These are phyloP conservation scores for Habropoda laboriosa DNA, from an alignment of 1,140 invertebrate species.

Conservation along the genomic window DNA sequence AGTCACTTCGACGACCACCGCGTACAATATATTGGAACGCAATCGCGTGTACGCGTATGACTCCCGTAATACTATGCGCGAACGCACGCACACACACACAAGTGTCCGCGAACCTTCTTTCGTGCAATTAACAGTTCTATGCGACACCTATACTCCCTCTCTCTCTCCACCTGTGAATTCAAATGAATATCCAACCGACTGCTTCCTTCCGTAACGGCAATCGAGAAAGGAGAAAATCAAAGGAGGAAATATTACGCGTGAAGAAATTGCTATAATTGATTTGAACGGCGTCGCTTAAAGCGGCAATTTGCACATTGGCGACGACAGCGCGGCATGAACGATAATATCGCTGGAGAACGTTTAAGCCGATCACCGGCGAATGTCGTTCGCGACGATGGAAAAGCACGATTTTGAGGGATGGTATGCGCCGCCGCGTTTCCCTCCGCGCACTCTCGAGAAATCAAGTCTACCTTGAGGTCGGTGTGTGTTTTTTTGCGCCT, in stretches of 20 bases:
- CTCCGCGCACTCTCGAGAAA: constrained; percentile 42
- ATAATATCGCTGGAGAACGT: background rate
- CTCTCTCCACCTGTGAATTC: background rate
- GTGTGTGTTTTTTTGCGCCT: constrained; percentile 49
- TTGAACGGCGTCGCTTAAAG: background rate
- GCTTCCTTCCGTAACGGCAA: fast-evolving
- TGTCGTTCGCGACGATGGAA: background rate
- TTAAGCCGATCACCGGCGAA: constrained; percentile 18
- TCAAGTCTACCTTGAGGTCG: constrained; percentile 64
- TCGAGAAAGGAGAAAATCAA: no score
- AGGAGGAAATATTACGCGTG: background rate
- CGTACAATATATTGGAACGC: constrained; percentile 24
- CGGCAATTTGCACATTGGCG: background rate
- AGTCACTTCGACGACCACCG: constrained; percentile 29
- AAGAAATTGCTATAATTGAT: background rate
- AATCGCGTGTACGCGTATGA: no score
- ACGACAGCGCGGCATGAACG: background rate
- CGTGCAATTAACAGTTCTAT: background rate
- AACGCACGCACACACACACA: no score
- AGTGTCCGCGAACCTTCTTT: no score
- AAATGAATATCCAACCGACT: no score
- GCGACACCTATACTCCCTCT: background rate
- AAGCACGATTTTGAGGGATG: constrained; percentile 51
- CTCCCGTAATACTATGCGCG: constrained; percentile 20
- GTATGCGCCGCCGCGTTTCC: constrained; percentile 34